Percentiles rank a stretch among this genome's conserved stretches.
Conservation (phyloP, 1,140 invertebrate species). For the Choristoneura fumiferana region DNA sequence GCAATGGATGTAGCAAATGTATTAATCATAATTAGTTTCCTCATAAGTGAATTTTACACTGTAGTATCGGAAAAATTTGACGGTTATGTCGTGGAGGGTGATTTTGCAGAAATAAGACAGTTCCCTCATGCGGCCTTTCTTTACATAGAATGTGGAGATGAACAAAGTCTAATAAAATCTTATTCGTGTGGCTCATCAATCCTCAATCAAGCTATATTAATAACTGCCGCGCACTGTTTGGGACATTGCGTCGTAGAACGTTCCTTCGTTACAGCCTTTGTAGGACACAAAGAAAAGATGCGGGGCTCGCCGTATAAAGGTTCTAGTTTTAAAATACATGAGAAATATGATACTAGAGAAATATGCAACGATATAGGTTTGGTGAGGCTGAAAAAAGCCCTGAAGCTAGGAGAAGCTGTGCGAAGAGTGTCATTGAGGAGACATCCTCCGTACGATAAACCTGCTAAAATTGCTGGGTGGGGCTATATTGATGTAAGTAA, state of each 20-base stretch:
- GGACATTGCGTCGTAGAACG: neutral
- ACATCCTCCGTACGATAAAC: constrained; percentile 17
- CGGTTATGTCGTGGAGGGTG: neutral
- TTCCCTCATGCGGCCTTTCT: neutral
- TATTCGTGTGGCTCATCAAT: constrained; percentile 28
- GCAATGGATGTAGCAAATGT: too few relatives aligned
- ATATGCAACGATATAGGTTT: constrained; percentile 30
- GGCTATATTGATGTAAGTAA: constrained; percentile 31
- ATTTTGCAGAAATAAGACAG: neutral
- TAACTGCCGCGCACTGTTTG: constrained; percentile 31
- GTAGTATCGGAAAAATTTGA: neutral
- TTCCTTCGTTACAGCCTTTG: neutral
- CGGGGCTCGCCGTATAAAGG: neutral
- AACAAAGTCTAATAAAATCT: neutral
- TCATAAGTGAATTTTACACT: too few relatives aligned
- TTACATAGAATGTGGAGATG: neutral
- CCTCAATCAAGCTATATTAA: constrained; percentile 23
- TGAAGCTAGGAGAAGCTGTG: constrained; percentile 21
- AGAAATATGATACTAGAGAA: constrained; percentile 13
- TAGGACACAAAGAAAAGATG: neutral
- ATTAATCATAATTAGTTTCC: too few relatives aligned
- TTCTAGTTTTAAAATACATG: constrained; percentile 3
- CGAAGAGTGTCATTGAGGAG: constrained; percentile 28
- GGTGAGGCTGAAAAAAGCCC: neutral
- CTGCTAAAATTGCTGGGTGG: constrained; percentile 33